Evolutionary conservation across 2,113 vertebrate genomes (phyloP).

Genomic region (Pyrgilauda ruficollis): DNA sequence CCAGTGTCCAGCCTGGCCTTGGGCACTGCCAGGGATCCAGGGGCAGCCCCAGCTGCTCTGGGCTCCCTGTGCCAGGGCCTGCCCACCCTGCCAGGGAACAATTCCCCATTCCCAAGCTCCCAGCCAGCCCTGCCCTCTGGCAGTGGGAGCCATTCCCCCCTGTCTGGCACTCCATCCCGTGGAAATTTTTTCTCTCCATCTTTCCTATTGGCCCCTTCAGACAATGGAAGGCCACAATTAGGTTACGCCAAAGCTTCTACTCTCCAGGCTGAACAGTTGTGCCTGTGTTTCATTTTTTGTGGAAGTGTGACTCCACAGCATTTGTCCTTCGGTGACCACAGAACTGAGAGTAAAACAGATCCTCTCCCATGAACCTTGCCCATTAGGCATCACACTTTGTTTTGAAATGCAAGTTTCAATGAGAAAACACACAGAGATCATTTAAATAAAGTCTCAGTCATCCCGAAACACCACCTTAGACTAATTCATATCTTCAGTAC

Average conservation of each 20-base stretch:
- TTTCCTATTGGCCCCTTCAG: background rate
- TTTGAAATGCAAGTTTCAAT: background rate
- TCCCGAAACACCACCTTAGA: background rate
- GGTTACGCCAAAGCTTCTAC: background rate
- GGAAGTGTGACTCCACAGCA: background rate
- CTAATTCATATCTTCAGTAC: fast-evolving
- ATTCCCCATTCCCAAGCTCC: background rate
- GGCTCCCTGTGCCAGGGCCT: background rate
- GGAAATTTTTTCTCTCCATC: background rate
- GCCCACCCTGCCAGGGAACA: fast-evolving
- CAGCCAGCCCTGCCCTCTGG: background rate
- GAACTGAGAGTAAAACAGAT: background rate
- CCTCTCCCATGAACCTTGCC: fast-evolving
- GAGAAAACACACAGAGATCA: background rate
- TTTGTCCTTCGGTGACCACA: background rate
- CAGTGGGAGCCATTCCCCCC: fast-evolving
- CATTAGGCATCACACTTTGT: background rate
- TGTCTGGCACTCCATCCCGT: background rate
- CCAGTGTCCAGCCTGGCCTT: background rate
- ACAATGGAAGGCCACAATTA: fast-evolving
- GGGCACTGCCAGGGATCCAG: background rate
- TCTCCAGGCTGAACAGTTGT: background rate
- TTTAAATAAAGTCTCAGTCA: background rate
- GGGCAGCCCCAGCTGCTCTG: background rate
- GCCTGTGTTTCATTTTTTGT: background rate